phyloP scores from a whole-genome alignment of 2,797 vertebrate species.

The Squalus acanthias region DNA sequence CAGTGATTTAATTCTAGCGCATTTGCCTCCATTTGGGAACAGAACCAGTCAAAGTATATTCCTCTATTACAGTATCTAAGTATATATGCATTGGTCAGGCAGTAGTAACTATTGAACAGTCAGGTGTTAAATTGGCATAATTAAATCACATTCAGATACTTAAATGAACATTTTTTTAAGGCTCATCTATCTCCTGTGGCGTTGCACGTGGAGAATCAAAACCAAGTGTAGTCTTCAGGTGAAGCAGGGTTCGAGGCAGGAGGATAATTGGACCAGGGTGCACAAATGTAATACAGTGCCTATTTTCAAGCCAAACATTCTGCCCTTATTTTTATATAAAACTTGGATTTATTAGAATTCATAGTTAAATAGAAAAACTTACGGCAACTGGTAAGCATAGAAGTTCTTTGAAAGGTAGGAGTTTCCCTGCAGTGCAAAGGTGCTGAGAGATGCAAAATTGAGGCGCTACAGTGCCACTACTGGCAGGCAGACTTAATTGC shows the following conservation, averaged over 20 bases:
- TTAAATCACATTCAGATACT: background rate
- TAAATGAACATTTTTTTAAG: background rate
- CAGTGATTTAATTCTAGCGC: background rate
- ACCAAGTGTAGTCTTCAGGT: background rate
- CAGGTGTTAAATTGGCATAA: background rate
- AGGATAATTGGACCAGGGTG: background rate
- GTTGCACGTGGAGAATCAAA: background rate
- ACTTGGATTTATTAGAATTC: background rate
- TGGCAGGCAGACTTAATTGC: background rate
- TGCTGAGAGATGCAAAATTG: background rate
- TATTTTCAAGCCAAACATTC: background rate
- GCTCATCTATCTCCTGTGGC: background rate
- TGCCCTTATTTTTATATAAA: background rate
- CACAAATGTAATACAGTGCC: background rate
- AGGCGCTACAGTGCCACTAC: background rate
- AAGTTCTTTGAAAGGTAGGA: background rate
- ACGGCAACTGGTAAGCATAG: background rate
- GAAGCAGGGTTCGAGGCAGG: background rate
- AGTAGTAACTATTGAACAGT: background rate
- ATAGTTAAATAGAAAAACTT: background rate
- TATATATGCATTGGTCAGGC: background rate
- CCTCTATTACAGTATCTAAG: background rate
- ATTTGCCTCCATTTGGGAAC: background rate
- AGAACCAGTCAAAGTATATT: background rate
- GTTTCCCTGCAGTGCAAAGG: background rate